A percentile compares a stretch with the other conserved stretches of the same genome.
Evolutionary conservation across 1,140 invertebrate species (phyloP).

Genomic region (Psix sp.): DNA sequence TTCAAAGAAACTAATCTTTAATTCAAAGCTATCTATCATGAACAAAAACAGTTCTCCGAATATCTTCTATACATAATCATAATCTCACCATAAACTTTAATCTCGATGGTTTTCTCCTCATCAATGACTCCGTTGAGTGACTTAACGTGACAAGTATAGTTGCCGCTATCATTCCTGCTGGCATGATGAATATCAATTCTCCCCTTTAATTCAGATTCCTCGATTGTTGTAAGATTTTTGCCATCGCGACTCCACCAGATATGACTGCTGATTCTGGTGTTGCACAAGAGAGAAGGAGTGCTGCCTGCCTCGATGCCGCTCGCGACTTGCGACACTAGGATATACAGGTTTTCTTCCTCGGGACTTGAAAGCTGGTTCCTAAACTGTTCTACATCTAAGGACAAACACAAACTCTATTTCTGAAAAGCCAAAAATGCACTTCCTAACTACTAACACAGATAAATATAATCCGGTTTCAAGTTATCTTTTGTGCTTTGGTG

Average conservation of each 20-base stretch:
- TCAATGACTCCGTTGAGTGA: conserved; percentile 67
- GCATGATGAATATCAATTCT: conserved; percentile 76
- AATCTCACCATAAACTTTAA: conserved; percentile 72
- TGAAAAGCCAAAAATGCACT: conserved; percentile 1
- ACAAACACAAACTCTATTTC: conserved; percentile 2
- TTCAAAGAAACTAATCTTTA: too few species aligned
- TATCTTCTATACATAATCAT: not conserved
- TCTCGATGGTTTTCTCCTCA: conserved; percentile 66
- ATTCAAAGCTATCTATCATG: too few species aligned
- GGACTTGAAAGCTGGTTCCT: conserved; percentile 43
- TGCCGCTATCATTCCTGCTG: conserved; percentile 77
- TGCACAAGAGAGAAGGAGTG: conserved; percentile 70
- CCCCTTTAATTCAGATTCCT: conserved; percentile 64
- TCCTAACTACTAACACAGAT: conserved; percentile 8
- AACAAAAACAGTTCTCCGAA: too few species aligned
- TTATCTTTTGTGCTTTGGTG: too few species aligned
- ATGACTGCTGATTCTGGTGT: conserved; percentile 62
- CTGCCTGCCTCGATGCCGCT: conserved; percentile 73
- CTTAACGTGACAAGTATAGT: conserved; percentile 77
- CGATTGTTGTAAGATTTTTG: conserved; percentile 71
- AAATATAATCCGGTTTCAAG: too few species aligned
- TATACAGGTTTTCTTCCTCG: conserved; percentile 53
- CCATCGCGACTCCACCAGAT: conserved; percentile 70
- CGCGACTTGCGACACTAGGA: conserved; percentile 67
- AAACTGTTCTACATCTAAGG: conserved; percentile 58